phyloP scores from a whole-genome alignment of 1,140 invertebrate genomes.

The Drosophila sucinea region DNA sequence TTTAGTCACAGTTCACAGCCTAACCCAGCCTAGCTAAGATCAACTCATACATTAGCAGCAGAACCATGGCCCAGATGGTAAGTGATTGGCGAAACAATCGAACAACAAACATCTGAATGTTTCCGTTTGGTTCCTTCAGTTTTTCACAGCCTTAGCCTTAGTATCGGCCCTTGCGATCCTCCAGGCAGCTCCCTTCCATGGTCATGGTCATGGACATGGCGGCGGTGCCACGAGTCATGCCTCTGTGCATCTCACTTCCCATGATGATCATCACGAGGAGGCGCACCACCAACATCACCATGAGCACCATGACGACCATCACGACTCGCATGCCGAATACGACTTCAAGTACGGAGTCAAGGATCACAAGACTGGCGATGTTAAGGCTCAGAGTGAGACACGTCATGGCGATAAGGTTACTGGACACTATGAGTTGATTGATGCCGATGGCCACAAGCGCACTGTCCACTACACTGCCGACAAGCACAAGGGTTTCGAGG shows the following conservation, averaged over 20 bases:
- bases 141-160: constrained; percentile 50
- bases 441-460: constrained; percentile 83
- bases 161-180: constrained; percentile 47
- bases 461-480: constrained; percentile 83
- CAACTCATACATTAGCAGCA: constrained; percentile 57
- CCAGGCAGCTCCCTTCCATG: constrained; percentile 59
- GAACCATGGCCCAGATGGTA: constrained; percentile 73
- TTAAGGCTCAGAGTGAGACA: constrained; percentile 63
- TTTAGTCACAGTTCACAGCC: constrained; percentile 63
- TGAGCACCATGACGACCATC: constrained; percentile 43
- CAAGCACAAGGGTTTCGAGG: constrained; percentile 82
- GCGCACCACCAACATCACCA: constrained; percentile 13
- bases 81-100: neutral
- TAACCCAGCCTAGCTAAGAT: constrained; percentile 58
- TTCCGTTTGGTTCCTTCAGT: constrained; percentile 26
- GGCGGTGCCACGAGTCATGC: constrained; percentile 72
- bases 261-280: constrained; percentile 46
- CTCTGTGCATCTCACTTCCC: constrained; percentile 69
- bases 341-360: constrained; percentile 73
- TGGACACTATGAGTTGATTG: constrained; percentile 82
- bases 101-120: neutral
- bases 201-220: constrained; percentile 48
- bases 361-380: constrained; percentile 75
- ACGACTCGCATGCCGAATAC: constrained; percentile 73
- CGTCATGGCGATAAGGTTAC: constrained; percentile 77